Conservation (phyloP, 2,797 vertebrate genomes). For the Oreortyx pictus region DNA sequence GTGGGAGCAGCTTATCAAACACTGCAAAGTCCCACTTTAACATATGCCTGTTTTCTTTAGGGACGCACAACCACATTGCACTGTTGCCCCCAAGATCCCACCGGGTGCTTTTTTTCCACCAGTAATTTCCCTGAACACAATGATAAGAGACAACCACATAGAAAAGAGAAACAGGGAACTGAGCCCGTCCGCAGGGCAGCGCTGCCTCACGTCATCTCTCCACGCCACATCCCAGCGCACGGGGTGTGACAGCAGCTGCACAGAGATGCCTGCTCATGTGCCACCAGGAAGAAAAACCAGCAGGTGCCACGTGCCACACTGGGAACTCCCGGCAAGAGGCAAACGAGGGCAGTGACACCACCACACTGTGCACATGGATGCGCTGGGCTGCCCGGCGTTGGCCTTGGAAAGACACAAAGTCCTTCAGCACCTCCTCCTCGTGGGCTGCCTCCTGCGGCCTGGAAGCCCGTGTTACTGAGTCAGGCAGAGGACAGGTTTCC, state of each 20-base stretch:
- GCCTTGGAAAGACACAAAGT: not conserved
- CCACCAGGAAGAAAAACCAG: not conserved
- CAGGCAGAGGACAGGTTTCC: not conserved
- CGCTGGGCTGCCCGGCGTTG: not conserved
- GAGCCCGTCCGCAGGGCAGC: not conserved
- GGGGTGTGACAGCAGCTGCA: not conserved
- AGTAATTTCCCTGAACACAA: not conserved
- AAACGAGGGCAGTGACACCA: not conserved
- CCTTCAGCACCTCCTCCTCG: not conserved
- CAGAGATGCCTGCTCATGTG: not conserved
- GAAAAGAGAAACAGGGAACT: not conserved
- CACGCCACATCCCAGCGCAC: not conserved
- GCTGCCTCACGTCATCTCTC: not conserved
- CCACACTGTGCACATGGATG: not conserved
- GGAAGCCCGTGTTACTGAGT: not conserved
- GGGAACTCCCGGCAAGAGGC: not conserved
- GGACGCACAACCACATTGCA: not conserved
- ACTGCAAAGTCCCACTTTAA: not conserved
- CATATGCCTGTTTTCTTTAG: not conserved
- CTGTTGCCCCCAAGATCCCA: not conserved
- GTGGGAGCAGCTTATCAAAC: not conserved
- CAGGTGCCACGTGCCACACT: accelerated
- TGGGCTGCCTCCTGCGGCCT: not conserved
- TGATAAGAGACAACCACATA: not conserved
- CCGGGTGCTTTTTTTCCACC: not conserved